phyloP scores from a whole-genome alignment of 2,113 vertebrate species.

The Bettongia penicillata region DNA sequence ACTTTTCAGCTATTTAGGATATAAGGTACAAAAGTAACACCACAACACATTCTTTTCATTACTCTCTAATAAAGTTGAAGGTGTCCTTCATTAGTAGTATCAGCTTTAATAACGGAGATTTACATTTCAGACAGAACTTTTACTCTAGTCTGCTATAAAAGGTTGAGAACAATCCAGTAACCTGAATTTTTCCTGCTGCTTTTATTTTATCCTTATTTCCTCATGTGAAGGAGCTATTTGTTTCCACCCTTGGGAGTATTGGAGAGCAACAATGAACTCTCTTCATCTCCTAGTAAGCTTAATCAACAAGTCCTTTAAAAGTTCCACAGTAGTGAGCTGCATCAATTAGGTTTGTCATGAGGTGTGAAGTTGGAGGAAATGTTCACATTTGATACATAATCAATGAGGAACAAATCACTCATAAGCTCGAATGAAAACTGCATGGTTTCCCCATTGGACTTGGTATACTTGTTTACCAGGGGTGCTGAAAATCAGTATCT shows the following conservation, averaged over 20 bases:
- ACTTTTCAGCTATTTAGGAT: background rate
- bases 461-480: background rate
- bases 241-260: background rate
- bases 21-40: background rate
- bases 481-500: background rate
- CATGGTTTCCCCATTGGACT: background rate
- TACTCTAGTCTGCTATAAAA: slow-evolving; percentile 10
- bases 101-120: background rate
- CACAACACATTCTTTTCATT: background rate
- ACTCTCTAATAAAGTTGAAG: background rate
- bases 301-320: background rate
- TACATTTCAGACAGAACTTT: background rate
- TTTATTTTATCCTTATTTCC: background rate
- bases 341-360: background rate
- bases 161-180: background rate
- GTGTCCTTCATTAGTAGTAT: background rate
- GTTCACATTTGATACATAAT: slow-evolving; percentile 19
- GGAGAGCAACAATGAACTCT: background rate
- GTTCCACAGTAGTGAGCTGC: background rate
- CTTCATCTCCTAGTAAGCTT: background rate
- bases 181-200: background rate
- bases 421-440: background rate
- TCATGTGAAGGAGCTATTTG: background rate
- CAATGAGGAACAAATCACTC: background rate
- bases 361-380: slow-evolving; percentile 1